phyloP scores from a whole-genome alignment of 23 tunicate species.

The Clavelina lepadiformis region DNA sequence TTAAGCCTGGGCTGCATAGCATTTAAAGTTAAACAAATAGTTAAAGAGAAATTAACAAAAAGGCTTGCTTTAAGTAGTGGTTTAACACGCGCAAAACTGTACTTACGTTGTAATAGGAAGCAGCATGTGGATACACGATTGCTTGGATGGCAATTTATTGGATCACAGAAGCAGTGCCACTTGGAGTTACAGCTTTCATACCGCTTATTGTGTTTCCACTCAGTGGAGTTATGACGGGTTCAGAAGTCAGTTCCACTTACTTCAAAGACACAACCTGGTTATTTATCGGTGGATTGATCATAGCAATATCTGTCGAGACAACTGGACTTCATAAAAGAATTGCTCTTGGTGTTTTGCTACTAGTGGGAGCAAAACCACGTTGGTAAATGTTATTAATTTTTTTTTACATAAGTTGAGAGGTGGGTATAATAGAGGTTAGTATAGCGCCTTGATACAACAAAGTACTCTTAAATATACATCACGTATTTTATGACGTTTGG shows the following conservation, averaged over 20 bases:
- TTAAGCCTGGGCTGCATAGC: too few relatives aligned
- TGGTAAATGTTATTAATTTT: conserved; percentile 21
- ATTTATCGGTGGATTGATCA: conserved; percentile 75
- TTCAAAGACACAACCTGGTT: conserved; percentile 84
- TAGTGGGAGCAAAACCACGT: conserved; percentile 75
- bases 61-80: too few relatives aligned
- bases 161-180: conserved; percentile 80
- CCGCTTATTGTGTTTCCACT: conserved; percentile 82
- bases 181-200: conserved; percentile 68
- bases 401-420: background rate
- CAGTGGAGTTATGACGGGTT: conserved; percentile 49
- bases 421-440: background rate
- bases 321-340: conserved; percentile 74
- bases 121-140: conserved; percentile 66
- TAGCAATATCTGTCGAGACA: conserved; percentile 61
- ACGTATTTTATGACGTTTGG: too few relatives aligned
- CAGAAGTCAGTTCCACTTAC: conserved; percentile 46
- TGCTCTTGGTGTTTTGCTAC: conserved; percentile 55
- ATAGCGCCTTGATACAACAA: background rate
- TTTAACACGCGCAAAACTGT: background rate
- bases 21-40: too few relatives aligned
- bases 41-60: too few relatives aligned
- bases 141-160: conserved; percentile 84
- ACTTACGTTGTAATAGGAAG: conserved; percentile 26
- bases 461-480: too few relatives aligned